Conservation (phyloP, 1,140 invertebrate genomes). For the Hydropsyche tenuis region DNA sequence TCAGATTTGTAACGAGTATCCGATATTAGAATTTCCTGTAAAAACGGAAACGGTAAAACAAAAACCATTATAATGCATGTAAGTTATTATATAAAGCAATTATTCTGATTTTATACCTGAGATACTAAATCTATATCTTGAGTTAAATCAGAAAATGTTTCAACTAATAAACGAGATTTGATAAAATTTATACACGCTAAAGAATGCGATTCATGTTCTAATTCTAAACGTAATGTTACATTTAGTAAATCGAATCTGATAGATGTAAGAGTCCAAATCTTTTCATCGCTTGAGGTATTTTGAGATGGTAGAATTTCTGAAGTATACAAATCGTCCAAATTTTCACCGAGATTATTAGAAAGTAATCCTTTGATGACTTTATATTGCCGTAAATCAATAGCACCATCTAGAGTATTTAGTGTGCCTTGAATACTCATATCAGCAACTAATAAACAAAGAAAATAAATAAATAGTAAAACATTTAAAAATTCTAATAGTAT, state of each 20-base stretch:
- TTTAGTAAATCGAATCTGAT: slow-evolving; percentile 88
- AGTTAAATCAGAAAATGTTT: slow-evolving; percentile 84
- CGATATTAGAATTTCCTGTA: slow-evolving; percentile 80
- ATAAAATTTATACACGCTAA: slow-evolving; percentile 92
- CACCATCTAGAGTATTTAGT: slow-evolving; percentile 83
- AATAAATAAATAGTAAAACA: neutral
- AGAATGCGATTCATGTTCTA: slow-evolving; percentile 66
- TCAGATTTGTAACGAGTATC: slow-evolving; percentile 79
- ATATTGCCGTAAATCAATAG: slow-evolving; percentile 87
- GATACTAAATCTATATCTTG: slow-evolving; percentile 94
- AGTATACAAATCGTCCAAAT: slow-evolving; percentile 72
- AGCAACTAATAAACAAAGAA: slow-evolving; percentile 65
- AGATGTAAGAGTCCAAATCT: slow-evolving; percentile 77
- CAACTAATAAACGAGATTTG: slow-evolving; percentile 83
- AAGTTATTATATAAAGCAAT: neutral
- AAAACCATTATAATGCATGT: neutral
- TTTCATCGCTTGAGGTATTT: slow-evolving; percentile 36
- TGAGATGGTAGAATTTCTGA: slow-evolving; percentile 17
- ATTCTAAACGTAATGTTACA: slow-evolving; percentile 78
- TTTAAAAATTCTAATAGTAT: neutral
- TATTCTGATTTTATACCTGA: slow-evolving; percentile 58
- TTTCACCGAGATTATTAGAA: slow-evolving; percentile 91
- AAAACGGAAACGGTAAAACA: neutral
- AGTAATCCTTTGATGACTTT: slow-evolving; percentile 87
- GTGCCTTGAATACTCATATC: slow-evolving; percentile 87